A percentile compares a stretch with the other conserved stretches of the same genome.
These are phyloP conservation scores for Diorhabda sublineata DNA, from an alignment of 1,140 invertebrate species.

Conservation along the genomic window DNA sequence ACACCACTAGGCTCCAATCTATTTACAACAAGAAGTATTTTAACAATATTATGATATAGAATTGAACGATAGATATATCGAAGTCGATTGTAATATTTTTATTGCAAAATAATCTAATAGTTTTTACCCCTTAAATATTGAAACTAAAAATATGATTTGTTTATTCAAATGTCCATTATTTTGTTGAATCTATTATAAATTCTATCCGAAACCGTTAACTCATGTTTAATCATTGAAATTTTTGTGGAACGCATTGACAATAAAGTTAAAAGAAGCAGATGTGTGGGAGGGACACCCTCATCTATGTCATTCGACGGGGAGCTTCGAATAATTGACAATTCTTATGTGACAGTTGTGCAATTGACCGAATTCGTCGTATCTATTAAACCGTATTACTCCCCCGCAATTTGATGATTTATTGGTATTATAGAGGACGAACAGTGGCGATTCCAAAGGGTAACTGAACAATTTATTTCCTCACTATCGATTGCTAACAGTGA, in stretches of 20 bases:
- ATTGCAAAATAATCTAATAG: no score
- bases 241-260: not conserved
- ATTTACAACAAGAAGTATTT: no score
- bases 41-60: no score
- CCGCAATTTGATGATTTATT: constrained; percentile 28
- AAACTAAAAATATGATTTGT: no score
- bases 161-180: no score
- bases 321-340: constrained; percentile 21
- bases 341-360: constrained; percentile 33
- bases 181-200: no score
- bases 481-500: no score
- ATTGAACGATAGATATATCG: no score
- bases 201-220: not conserved
- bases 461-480: not conserved
- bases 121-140: no score
- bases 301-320: constrained; percentile 4
- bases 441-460: not conserved
- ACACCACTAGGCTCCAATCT: no score
- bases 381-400: constrained; percentile 24
- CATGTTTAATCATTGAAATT: not conserved
- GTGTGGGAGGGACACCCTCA: constrained; percentile 13
- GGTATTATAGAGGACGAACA: not conserved
- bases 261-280: constrained; percentile 20
- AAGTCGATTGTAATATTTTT: no score
- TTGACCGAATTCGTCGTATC: constrained; percentile 21